phyloP scores from a whole-genome alignment of 2,113 vertebrate species.

The Phyllostomus discolor region DNA sequence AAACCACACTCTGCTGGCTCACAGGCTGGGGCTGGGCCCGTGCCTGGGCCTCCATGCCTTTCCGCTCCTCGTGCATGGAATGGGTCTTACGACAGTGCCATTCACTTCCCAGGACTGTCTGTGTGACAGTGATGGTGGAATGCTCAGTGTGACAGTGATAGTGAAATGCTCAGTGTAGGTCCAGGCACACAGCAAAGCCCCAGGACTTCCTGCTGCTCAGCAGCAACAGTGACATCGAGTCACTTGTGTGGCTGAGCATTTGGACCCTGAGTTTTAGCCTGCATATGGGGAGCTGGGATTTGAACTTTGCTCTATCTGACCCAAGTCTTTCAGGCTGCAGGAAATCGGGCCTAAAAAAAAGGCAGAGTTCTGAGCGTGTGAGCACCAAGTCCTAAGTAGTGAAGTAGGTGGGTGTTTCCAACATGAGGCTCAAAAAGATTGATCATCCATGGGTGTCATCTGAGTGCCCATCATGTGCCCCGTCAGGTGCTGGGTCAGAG shows the following conservation, averaged over 20 bases:
- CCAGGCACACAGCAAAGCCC: background rate
- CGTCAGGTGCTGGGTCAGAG: background rate
- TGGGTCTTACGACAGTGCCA: background rate
- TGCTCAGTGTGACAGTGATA: background rate
- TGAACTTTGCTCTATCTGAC: background rate
- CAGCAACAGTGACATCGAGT: background rate
- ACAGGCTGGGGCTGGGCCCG: background rate
- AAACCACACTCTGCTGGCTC: background rate
- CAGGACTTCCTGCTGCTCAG: background rate
- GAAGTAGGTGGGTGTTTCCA: background rate
- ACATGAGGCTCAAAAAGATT: background rate
- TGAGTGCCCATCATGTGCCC: accelerated
- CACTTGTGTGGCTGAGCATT: background rate
- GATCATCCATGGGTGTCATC: accelerated
- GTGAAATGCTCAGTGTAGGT: background rate
- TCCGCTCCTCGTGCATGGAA: background rate
- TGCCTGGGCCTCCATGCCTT: background rate
- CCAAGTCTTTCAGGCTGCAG: background rate
- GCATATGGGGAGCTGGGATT: background rate
- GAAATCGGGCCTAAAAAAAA: background rate
- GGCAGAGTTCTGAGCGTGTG: background rate
- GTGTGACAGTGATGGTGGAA: background rate
- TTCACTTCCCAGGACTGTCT: background rate
- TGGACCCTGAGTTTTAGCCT: background rate
- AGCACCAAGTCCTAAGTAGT: accelerated